Evolutionary conservation across 2,113 vertebrate species (phyloP).

Genomic region (Uria lomvia): DNA sequence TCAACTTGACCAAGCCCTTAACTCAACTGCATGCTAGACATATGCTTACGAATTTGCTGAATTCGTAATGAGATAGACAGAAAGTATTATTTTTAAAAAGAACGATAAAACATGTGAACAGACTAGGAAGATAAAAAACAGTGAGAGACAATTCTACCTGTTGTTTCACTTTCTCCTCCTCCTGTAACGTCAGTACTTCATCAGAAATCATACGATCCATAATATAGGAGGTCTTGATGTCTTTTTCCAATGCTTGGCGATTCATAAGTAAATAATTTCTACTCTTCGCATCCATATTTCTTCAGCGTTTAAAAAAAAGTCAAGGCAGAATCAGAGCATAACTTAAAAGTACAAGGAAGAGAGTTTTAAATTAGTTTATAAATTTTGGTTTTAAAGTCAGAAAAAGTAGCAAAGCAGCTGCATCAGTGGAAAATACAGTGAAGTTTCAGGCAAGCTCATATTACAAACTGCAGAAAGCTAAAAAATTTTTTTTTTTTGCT

Average conservation of each 20-base stretch:
- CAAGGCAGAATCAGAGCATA: background rate
- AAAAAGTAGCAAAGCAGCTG: background rate
- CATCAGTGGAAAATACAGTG: background rate
- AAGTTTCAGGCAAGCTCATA: background rate
- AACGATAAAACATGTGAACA: background rate
- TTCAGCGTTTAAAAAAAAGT: background rate
- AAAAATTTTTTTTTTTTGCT: background rate
- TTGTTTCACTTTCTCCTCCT: constrained; percentile 84
- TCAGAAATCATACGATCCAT: constrained; percentile 94
- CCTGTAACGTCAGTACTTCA: constrained; percentile 77
- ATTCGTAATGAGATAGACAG: background rate
- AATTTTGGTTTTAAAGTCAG: background rate
- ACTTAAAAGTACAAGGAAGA: background rate
- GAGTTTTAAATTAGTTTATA: background rate
- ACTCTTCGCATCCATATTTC: constrained; percentile 83
- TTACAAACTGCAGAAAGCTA: background rate
- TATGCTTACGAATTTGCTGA: background rate
- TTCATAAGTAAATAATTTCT: constrained; percentile 84
- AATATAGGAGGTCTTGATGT: constrained; percentile 89
- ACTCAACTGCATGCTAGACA: background rate
- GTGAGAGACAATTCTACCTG: constrained; percentile 73
- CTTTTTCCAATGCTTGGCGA: constrained; percentile 80
- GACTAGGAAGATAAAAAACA: background rate
- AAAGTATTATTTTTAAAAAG: background rate
- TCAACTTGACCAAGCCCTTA: background rate